These are phyloP conservation scores for Triops cancriformis DNA, from an alignment of 1,140 invertebrate genomes.

Conservation along the genomic window DNA sequence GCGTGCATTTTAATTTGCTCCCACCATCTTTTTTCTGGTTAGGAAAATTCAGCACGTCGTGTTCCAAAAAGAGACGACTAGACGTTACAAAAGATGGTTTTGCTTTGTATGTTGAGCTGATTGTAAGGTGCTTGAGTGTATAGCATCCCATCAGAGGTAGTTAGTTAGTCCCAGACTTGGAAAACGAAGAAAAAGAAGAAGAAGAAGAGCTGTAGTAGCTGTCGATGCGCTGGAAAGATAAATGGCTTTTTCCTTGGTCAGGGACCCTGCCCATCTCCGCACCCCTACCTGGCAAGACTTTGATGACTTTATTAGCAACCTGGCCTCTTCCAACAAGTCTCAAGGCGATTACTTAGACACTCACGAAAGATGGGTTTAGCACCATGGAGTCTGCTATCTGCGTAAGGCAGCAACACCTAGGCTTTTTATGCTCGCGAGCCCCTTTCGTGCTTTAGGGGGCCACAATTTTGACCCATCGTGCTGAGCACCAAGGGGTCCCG, in stretches of 20 bases:
- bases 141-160: not conserved
- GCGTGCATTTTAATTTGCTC: not conserved
- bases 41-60: not conserved
- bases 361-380: constrained; percentile 10
- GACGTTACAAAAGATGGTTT: not conserved
- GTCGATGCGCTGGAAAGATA: constrained; percentile 11
- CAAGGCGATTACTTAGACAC: not conserved
- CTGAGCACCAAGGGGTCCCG: not conserved
- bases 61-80: not conserved
- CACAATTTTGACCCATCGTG: not conserved
- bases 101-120: not conserved
- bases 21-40: not conserved
- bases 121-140: not conserved
- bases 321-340: constrained; percentile 12
- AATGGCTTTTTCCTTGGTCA: not conserved
- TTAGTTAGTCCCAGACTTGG: not conserved
- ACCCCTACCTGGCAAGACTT: constrained; percentile 11
- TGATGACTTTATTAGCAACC: constrained; percentile 10
- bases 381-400: constrained; percentile 12
- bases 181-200: no score
- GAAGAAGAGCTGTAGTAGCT: not conserved
- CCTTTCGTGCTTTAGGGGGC: not conserved
- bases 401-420: not conserved
- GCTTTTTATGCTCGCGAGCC: constrained; percentile 1
- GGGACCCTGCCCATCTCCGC: not conserved